Evolutionary conservation across 2,113 vertebrate species (phyloP), one percentile per base, ranked within the genome.

Genomic region (Paralichthys olivaceus): DNA sequence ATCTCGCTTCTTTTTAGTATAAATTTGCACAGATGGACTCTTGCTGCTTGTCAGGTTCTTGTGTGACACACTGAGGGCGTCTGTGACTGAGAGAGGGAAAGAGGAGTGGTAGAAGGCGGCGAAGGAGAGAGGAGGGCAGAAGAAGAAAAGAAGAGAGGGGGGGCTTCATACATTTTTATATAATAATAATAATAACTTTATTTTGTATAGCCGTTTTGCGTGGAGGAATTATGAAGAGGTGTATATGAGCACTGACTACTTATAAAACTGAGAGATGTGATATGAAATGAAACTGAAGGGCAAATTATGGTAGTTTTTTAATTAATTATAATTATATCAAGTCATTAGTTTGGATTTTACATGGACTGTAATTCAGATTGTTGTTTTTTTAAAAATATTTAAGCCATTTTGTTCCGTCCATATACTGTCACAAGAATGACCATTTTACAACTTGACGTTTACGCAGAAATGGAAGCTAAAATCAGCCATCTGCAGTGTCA

Each of bases 21-120:
- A 62, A 83, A 83, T 84, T 69, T 85, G 68, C 82, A 86, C 81
- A 86, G 84, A 86, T 81, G 90, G 81, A 83, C 72, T 78, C 59
- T 22, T 29, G 77, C 78, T 76, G 83, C 84, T 71, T 73, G 80
- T 91, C 89, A 81, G 81, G 76, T 84, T 67, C 60, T 29, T 4
- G 74, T 73, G 64, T 25, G 81, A 86, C 79, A 63, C 75, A 58
- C 45, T 19, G 66, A 61, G 69, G 17, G 13, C 32, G 32, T 34
- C 32, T 34, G 32, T 34, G 53, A 55, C 22, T 4, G 53, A 17
- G 5, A 12, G 20, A 19, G 57, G 65, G 9, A 49, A 29, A 26
- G n/a, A 25, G 5, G 43, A 4, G 11, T 14, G 51, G 54, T 2
- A 55, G 29, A 9, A 69, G 15, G 32, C 32, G 32, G 32, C 7